These are phyloP conservation scores for Phrynosoma platyrhinos DNA, from an alignment of 2,113 vertebrate species.

Conservation along the genomic window DNA sequence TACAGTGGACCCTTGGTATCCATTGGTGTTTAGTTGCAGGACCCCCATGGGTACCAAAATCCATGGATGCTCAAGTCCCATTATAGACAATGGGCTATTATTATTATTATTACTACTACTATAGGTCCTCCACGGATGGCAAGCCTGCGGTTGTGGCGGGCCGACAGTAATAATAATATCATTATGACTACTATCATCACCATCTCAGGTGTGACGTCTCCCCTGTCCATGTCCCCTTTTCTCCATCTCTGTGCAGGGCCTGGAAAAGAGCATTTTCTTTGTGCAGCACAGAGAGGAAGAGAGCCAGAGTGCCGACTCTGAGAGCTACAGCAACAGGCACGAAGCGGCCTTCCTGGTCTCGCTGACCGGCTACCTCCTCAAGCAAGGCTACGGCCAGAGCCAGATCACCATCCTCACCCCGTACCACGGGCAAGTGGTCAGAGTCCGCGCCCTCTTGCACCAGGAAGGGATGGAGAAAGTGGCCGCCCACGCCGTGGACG, in stretches of 20 bases:
- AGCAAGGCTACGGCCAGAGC: constrained; percentile 46
- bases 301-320: constrained; percentile 41
- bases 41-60: too few species aligned
- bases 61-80: too few species aligned
- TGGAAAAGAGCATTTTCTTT: constrained; percentile 52
- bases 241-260: constrained; percentile 29
- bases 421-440: constrained; percentile 57
- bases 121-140: too few species aligned
- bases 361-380: constrained; percentile 53
- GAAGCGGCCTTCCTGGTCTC: constrained; percentile 55
- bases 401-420: constrained; percentile 61
- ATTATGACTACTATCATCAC: too few species aligned
- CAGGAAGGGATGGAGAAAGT: constrained; percentile 30
- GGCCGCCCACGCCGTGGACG: constrained; percentile 54
- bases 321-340: constrained; percentile 54
- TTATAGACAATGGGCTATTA: too few species aligned
- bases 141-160: too few species aligned
- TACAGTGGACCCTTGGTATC: too few species aligned
- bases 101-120: too few species aligned
- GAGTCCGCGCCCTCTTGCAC: constrained; percentile 45
- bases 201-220: background rate
- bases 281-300: constrained; percentile 53
- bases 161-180: too few species aligned
- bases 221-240: too few species aligned
- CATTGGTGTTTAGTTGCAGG: too few species aligned